Conservation (phyloP, 2,797 vertebrate genomes). For the Paramormyrops hopkinsi region DNA sequence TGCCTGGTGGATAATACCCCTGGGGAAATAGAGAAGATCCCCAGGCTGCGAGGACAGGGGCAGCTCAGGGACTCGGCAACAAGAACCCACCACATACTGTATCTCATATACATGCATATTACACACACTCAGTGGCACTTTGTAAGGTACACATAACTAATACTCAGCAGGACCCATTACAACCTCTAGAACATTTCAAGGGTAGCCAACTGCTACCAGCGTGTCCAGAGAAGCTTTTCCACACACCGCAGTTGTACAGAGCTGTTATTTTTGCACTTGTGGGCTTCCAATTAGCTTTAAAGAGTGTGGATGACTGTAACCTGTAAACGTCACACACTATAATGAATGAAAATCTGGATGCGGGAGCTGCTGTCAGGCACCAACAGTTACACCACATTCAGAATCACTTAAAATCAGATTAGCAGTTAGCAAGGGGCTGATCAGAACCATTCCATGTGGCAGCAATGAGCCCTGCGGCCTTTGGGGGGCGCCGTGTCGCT, state of each 20-base stretch:
- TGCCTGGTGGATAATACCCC: constrained; percentile 88
- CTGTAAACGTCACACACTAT: neutral
- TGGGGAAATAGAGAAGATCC: constrained; percentile 84
- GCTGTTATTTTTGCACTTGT: neutral
- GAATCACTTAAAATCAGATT: neutral
- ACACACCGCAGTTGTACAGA: neutral
- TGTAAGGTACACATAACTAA: neutral
- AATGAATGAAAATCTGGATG: neutral
- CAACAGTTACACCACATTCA: neutral
- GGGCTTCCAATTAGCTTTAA: neutral
- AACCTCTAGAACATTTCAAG: neutral
- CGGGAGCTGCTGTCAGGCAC: neutral
- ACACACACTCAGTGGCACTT: neutral
- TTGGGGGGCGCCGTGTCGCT: neutral
- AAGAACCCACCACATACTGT: neutral
- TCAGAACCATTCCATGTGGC: neutral
- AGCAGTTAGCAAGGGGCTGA: neutral
- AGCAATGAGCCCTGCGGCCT: neutral
- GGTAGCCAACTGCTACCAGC: neutral
- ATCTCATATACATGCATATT: neutral
- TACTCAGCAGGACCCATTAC: neutral
- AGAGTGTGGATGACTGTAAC: neutral
- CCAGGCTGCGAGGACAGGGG: constrained; percentile 61
- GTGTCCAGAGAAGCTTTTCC: neutral
- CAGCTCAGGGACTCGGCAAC: neutral